Conservation (phyloP, 2,888 invertebrate genomes). For the Trissoscelio sp. region DNA sequence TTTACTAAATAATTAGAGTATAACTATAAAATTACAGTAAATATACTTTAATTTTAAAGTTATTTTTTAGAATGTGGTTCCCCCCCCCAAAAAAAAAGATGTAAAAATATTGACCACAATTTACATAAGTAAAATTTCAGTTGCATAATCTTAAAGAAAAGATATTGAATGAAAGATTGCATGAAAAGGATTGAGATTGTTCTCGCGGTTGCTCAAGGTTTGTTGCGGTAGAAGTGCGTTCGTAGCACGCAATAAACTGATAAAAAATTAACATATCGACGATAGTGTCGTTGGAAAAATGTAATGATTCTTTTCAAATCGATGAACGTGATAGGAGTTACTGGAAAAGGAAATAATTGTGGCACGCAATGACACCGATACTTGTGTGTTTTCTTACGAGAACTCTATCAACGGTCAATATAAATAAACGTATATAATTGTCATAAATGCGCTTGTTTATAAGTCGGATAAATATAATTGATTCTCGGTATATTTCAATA, state of each 20-base stretch:
- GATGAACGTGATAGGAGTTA: slow-evolving; percentile 25
- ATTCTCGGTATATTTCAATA: slow-evolving; percentile 51
- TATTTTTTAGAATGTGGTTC: no score
- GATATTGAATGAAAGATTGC: no score
- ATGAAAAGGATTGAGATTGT: no score
- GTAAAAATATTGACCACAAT: no score
- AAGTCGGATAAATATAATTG: slow-evolving; percentile 48
- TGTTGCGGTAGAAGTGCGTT: slow-evolving; percentile 2
- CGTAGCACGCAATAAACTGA: slow-evolving; percentile 12
- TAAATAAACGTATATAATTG: slow-evolving; percentile 48
- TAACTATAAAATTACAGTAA: no score
- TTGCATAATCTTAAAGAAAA: no score
- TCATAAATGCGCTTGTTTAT: slow-evolving; percentile 55
- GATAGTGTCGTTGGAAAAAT: slow-evolving; percentile 16
- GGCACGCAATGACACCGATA: slow-evolving; percentile 50
- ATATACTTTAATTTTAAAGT: no score
- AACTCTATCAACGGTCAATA: slow-evolving; percentile 45
- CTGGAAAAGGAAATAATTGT: slow-evolving; percentile 45
- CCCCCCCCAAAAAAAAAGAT: no score
- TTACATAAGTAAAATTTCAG: no score
- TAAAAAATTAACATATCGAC: slow-evolving; percentile 29
- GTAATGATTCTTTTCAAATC: slow-evolving; percentile 12
- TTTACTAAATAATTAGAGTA: no score
- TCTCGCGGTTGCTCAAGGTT: no score
- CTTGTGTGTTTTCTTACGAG: slow-evolving; percentile 43